A percentile compares a stretch with the other conserved stretches of the same genome.
Conservation (phyloP, 2,797 vertebrate species). For the Galaxias olidus region DNA sequence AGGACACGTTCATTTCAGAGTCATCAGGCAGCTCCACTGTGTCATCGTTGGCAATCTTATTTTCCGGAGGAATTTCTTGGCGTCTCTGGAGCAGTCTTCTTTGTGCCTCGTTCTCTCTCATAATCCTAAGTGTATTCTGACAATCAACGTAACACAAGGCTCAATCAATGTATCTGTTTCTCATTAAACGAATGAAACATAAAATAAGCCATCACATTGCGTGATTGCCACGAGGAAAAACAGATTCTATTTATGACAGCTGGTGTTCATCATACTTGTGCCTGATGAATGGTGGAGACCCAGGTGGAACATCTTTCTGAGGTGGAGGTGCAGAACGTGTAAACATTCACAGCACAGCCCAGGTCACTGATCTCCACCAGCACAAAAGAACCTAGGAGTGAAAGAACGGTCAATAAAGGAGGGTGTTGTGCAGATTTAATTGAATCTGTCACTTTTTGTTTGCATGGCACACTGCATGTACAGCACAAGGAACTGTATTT, state of each 20-base stretch:
- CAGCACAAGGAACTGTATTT: too few species aligned
- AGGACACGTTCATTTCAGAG: slow-evolving; percentile 20
- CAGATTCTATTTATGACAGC: background rate
- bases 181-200: background rate
- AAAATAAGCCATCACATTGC: background rate
- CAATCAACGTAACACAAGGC: slow-evolving; percentile 15
- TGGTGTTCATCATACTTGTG: slow-evolving; percentile 62
- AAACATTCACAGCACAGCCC: slow-evolving; percentile 72
- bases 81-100: slow-evolving; percentile 41
- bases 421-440: background rate
- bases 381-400: slow-evolving; percentile 76
- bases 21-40: slow-evolving; percentile 18
- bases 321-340: slow-evolving; percentile 69
- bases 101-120: slow-evolving; percentile 58
- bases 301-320: slow-evolving; percentile 68
- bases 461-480: too few species aligned
- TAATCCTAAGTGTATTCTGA: slow-evolving; percentile 60
- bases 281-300: slow-evolving; percentile 72
- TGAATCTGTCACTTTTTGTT: background rate
- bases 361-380: slow-evolving; percentile 80
- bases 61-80: slow-evolving; percentile 20
- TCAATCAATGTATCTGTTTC: background rate
- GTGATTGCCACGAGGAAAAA: background rate
- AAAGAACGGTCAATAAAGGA: slow-evolving; percentile 12
- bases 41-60: slow-evolving; percentile 24